Percentiles rank a stretch among this genome's conserved stretches.
Conservation (phyloP, 1,140 invertebrate genomes). For the Spodoptera litura region DNA sequence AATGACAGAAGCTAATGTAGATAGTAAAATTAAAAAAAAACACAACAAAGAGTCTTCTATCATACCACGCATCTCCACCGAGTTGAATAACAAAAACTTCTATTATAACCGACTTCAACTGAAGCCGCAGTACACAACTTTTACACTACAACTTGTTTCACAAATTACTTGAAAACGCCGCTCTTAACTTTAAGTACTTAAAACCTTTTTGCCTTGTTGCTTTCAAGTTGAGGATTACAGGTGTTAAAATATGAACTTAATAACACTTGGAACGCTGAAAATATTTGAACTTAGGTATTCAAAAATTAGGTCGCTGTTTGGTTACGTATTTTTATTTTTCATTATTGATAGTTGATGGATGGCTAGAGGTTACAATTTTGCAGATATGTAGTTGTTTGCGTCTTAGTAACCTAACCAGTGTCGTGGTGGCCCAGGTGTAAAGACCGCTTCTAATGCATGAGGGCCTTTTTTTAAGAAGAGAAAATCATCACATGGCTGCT, state of each 20-base stretch:
- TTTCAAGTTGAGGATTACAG: slow-evolving; percentile 15
- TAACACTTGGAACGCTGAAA: slow-evolving; percentile 12
- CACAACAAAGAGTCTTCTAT: neutral
- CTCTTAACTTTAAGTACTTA: slow-evolving; percentile 14
- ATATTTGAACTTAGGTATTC: neutral
- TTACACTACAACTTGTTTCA: slow-evolving; percentile 18
- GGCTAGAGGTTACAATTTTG: neutral
- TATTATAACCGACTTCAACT: neutral
- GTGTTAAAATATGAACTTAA: slow-evolving; percentile 21
- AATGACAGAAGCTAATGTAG: no score
- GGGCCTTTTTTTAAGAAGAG: no score
- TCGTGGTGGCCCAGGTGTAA: no score
- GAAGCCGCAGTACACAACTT: neutral
- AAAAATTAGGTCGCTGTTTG: neutral
- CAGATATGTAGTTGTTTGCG: neutral
- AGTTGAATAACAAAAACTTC: slow-evolving; percentile 5
- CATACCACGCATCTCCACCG: neutral
- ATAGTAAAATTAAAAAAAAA: no score
- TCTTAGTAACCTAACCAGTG: no score
- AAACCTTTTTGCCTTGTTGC: slow-evolving; percentile 17
- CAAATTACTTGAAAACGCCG: slow-evolving; percentile 2
- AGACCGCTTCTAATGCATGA: no score
- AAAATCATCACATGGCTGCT: no score
- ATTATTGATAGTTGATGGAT: no score
- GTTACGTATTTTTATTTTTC: no score